phyloP scores from a whole-genome alignment of 2,113 vertebrate genomes.

The Gnathonemus echidnorhynchus region DNA sequence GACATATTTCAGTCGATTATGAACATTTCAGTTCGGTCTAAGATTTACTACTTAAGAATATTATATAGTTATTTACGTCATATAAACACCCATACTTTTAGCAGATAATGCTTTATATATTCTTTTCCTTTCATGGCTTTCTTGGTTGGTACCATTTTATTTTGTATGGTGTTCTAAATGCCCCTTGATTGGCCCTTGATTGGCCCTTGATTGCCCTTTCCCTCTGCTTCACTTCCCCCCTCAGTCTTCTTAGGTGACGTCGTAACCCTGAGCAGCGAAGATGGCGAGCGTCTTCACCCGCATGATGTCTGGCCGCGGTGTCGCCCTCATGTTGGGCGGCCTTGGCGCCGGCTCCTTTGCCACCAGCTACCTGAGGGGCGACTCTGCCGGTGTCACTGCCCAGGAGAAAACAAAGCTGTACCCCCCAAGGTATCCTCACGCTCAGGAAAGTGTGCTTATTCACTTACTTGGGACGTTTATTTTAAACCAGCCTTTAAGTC shows the following conservation, averaged over 20 bases:
- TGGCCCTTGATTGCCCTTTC: neutral
- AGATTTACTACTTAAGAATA: neutral
- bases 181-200: neutral
- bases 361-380: constrained; percentile 67
- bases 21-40: neutral
- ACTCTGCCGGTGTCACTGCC: constrained; percentile 53
- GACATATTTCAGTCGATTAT: neutral
- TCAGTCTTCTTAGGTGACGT: constrained; percentile 30
- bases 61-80: neutral
- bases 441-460: neutral
- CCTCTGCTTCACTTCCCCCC: neutral
- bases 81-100: neutral
- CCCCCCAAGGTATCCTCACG: constrained; percentile 68
- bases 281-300: constrained; percentile 79
- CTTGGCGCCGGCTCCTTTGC: constrained; percentile 70
- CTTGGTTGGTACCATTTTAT: neutral
- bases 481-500: neutral
- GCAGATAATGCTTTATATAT: neutral
- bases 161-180: neutral
- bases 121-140: neutral
- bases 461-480: neutral
- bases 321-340: constrained; percentile 65
- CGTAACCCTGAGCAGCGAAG: constrained; percentile 23
- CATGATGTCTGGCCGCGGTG: constrained; percentile 68
- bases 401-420: constrained; percentile 68